These are phyloP conservation scores for Dicrurus megarhynchus DNA, from an alignment of 2,113 vertebrate species.

Conservation along the genomic window DNA sequence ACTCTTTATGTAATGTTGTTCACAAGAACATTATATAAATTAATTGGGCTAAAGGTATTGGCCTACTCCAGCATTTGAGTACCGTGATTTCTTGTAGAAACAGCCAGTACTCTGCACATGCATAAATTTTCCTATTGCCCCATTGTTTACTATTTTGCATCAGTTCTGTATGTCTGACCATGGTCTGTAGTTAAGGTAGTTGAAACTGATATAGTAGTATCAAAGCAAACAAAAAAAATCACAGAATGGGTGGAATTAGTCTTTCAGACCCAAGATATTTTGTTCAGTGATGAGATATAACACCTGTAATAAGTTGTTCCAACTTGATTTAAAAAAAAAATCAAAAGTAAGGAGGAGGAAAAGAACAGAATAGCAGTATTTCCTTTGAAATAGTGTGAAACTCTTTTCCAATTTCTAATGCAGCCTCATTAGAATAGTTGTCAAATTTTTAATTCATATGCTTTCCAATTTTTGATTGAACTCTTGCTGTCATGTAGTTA, in stretches of 20 bases:
- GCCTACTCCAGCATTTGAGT: not conserved
- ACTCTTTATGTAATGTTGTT: not conserved
- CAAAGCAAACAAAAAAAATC: not conserved
- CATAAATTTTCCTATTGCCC: not conserved
- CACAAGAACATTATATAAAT: not conserved
- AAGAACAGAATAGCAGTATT: not conserved
- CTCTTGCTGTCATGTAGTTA: not conserved
- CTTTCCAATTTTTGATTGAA: not conserved
- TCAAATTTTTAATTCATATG: not conserved
- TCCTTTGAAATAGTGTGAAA: not conserved
- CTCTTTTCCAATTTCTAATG: not conserved
- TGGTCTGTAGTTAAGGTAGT: not conserved
- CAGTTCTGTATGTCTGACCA: not conserved
- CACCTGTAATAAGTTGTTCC: not conserved
- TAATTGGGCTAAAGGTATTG: not conserved
- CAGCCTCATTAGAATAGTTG: not conserved
- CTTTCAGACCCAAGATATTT: not conserved
- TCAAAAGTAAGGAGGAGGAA: accelerated
- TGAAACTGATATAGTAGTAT: not conserved
- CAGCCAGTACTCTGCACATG: not conserved
- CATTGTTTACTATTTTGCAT: not conserved
- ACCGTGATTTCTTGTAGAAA: not conserved
- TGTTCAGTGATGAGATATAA: not conserved
- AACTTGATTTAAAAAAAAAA: not conserved
- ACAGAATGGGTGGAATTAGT: not conserved